These are phyloP conservation scores for Pelmatolapia mariae DNA, from an alignment of 2,113 vertebrate species.

Conservation along the genomic window DNA sequence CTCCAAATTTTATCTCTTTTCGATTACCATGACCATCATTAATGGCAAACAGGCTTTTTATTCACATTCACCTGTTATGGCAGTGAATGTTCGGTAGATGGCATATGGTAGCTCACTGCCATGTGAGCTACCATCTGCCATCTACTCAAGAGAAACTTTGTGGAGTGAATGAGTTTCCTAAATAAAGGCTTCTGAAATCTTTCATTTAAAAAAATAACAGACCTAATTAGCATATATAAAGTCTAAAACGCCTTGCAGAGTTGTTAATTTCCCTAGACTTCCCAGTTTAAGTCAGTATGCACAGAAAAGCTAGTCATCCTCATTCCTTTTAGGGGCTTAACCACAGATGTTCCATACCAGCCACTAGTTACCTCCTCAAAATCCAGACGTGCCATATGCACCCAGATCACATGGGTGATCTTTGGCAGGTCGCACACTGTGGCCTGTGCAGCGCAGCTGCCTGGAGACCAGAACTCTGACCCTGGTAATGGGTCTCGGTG, in stretches of 20 bases:
- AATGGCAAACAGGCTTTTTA: background rate
- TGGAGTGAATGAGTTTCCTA: background rate
- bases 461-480: constrained; percentile 24
- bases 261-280: background rate
- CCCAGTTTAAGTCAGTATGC: background rate
- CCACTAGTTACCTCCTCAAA: background rate
- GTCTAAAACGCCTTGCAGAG: background rate
- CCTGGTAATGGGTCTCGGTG: constrained; percentile 38
- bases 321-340: background rate
- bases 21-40: background rate
- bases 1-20: background rate
- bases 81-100: background rate
- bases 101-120: background rate
- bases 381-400: background rate
- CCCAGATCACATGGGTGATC: constrained; percentile 18
- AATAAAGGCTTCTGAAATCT: background rate
- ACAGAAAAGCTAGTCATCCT: background rate
- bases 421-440: constrained; percentile 19
- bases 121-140: background rate
- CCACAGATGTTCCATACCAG: background rate
- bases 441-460: background rate
- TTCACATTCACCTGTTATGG: background rate
- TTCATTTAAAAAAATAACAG: background rate
- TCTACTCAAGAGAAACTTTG: background rate
- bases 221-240: background rate